phyloP scores from a whole-genome alignment of 2,888 invertebrate genomes.

The Catocala nupta region DNA sequence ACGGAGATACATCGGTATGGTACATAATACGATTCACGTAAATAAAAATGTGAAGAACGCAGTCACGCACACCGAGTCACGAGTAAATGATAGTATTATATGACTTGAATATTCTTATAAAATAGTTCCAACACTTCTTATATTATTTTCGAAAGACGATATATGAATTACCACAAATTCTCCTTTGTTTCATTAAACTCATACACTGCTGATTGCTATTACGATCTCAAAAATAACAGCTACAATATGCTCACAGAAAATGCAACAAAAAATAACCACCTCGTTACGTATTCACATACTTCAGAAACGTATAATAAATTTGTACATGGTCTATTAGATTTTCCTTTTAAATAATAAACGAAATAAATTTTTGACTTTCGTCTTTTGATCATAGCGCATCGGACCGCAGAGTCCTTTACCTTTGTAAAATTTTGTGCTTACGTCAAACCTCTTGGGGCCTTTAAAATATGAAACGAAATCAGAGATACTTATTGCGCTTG shows the following conservation, averaged over 20 bases:
- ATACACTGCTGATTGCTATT: neutral
- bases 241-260: neutral
- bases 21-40: too few relatives aligned
- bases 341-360: constrained; percentile 41
- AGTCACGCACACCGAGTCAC: too few relatives aligned
- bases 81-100: too few relatives aligned
- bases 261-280: neutral
- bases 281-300: constrained; percentile 34
- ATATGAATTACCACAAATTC: neutral
- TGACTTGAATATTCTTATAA: too few relatives aligned
- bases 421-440: constrained; percentile 4
- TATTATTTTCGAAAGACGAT: too few relatives aligned
- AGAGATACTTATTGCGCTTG: neutral
- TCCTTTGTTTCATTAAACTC: constrained; percentile 1
- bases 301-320: constrained; percentile 40
- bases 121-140: too few relatives aligned
- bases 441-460: neutral
- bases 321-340: constrained; percentile 36
- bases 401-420: neutral
- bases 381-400: constrained; percentile 8
- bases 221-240: neutral
- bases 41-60: too few relatives aligned
- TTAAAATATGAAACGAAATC: constrained; percentile 9
- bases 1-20: too few relatives aligned
- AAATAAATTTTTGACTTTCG: constrained; percentile 12